phyloP scores from a whole-genome alignment of 2,113 vertebrate genomes.

The Ptychochromis oligacanthus region DNA sequence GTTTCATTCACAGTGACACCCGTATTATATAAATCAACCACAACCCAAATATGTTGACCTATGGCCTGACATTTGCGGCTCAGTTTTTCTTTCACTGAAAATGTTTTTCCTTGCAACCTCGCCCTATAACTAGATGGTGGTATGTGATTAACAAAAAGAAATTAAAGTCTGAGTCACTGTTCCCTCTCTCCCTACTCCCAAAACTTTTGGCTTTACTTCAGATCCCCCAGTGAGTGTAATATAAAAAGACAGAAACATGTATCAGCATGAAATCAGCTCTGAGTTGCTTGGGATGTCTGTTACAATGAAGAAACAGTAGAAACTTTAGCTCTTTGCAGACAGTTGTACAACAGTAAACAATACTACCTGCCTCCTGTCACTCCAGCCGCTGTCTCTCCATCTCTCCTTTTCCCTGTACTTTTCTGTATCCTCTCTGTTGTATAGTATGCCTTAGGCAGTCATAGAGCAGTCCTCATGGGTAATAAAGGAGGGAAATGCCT shows the following conservation, averaged over 20 bases:
- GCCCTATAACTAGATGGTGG: background rate
- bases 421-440: conserved; percentile 33
- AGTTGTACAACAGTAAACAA: conserved; percentile 24
- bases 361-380: conserved; percentile 21
- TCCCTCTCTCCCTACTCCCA: background rate
- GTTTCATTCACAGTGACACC: conserved; percentile 10
- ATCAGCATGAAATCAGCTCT: background rate
- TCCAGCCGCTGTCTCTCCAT: conserved; percentile 19
- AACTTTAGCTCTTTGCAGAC: conserved; percentile 15
- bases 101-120: background rate
- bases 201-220: conserved; percentile 21
- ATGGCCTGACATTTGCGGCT: conserved; percentile 13
- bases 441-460: conserved; percentile 51
- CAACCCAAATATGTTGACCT: conserved; percentile 15
- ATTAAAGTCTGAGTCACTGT: background rate
- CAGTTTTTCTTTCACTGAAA: background rate
- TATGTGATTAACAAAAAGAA: background rate
- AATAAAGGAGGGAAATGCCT: conserved; percentile 52
- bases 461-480: conserved; percentile 58
- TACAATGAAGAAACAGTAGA: background rate
- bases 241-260: conserved; percentile 22
- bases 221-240: background rate
- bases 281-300: conserved; percentile 9
- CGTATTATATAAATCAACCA: background rate
- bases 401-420: conserved; percentile 9